Conservation (phyloP, 2,113 vertebrate species). For the Romanogobio albipinnatus region DNA sequence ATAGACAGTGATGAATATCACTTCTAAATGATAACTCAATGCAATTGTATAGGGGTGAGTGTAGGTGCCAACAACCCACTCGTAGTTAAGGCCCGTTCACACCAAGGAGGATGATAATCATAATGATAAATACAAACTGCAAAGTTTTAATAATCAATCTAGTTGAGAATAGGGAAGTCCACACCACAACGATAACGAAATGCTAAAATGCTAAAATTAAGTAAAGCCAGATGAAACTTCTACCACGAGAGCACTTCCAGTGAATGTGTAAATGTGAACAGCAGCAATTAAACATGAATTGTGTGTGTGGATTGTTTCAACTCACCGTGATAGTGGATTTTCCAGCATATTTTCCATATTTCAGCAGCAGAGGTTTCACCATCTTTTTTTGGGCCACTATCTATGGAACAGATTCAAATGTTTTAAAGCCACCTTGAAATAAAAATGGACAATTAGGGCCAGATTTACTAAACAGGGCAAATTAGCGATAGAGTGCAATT, state of each 20-base stretch:
- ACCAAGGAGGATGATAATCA: not conserved
- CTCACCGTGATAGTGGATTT: slow-evolving; percentile 94
- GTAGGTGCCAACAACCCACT: slow-evolving; percentile 1
- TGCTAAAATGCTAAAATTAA: slow-evolving; percentile 4
- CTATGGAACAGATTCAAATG: slow-evolving; percentile 70
- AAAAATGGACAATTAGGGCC: no score
- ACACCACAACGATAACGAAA: not conserved
- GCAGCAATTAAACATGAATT: slow-evolving; percentile 4
- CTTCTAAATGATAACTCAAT: not conserved
- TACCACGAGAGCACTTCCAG: not conserved
- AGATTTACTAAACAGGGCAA: no score
- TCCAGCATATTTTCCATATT: slow-evolving; percentile 89
- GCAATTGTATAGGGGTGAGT: not conserved
- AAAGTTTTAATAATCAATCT: not conserved
- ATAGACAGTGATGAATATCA: not conserved
- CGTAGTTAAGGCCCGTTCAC: not conserved
- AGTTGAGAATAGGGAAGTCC: not conserved
- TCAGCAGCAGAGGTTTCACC: slow-evolving; percentile 87
- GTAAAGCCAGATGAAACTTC: not conserved
- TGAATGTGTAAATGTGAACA: not conserved
- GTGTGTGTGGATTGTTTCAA: not conserved
- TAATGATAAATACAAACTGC: not conserved
- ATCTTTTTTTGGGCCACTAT: slow-evolving; percentile 95
- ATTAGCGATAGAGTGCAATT: no score
- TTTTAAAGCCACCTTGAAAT: not conserved